A percentile compares a stretch with the other conserved stretches of the same genome.
phyloP scores from a whole-genome alignment of 2,888 invertebrate species.

The Amphimallon solstitiale region DNA sequence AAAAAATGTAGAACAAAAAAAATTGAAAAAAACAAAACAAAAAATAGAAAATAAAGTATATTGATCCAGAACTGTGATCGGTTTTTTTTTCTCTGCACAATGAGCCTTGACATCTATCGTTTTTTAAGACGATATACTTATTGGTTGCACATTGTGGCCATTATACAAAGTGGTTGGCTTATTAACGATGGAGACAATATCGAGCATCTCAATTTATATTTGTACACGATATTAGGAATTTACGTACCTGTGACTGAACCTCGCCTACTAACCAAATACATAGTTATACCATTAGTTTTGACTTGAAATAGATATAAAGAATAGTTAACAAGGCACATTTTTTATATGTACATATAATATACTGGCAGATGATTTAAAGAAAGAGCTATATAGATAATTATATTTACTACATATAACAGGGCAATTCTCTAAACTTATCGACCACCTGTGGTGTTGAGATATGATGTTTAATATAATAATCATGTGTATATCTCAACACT shows the following conservation, averaged over 20 bases:
- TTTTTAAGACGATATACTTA: background rate
- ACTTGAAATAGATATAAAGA: constrained; percentile 28
- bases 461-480: constrained; percentile 21
- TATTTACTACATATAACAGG: constrained; percentile 54
- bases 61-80: constrained; percentile 32
- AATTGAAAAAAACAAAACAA: constrained; percentile 35
- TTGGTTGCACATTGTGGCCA: background rate
- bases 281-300: constrained; percentile 45
- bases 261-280: constrained; percentile 60
- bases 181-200: constrained; percentile 31
- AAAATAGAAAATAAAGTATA: constrained; percentile 35
- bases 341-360: constrained; percentile 41
- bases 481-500: constrained; percentile 31
- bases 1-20: constrained; percentile 54
- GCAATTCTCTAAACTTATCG: constrained; percentile 62
- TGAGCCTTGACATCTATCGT: constrained; percentile 41
- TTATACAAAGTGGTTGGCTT: constrained; percentile 16
- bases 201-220: constrained; percentile 27
- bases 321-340: constrained; percentile 49
- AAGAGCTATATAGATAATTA: constrained; percentile 34
- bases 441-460: constrained; percentile 45
- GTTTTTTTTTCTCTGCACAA: constrained; percentile 38
- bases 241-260: constrained; percentile 61
- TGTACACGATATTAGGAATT: constrained; percentile 33
- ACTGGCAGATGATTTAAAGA: constrained; percentile 29